Evolutionary conservation across 2,113 vertebrate genomes (phyloP).

Genomic region (Catharus fuscescens): DNA sequence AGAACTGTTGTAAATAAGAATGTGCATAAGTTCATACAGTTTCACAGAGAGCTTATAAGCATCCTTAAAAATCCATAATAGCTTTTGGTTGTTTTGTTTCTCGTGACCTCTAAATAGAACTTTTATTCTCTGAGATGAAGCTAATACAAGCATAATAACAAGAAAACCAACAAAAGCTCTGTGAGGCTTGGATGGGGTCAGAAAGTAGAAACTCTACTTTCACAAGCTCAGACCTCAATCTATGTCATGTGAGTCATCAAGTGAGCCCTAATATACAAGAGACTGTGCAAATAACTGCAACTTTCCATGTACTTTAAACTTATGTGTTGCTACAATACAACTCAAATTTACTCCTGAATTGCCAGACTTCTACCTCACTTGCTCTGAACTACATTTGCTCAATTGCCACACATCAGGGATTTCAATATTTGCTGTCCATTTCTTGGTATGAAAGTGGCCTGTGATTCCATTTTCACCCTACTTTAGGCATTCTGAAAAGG

Average conservation of each 20-base stretch:
- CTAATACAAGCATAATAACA: background rate
- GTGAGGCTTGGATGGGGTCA: background rate
- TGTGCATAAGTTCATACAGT: background rate
- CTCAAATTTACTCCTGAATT: background rate
- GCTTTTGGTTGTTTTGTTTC: background rate
- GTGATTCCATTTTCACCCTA: background rate
- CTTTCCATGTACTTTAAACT: background rate
- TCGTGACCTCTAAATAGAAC: background rate
- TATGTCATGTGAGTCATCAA: background rate
- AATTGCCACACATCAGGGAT: background rate
- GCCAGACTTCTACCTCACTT: background rate
- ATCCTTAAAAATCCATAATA: background rate
- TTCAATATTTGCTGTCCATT: rapidly evolving
- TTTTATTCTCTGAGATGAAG: background rate
- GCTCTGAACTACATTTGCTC: background rate
- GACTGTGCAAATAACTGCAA: background rate
- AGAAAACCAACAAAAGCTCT: background rate
- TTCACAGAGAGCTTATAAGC: background rate
- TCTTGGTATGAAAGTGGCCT: background rate
- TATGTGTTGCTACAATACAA: background rate
- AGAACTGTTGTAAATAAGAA: background rate
- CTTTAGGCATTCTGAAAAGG: background rate
- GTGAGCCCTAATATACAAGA: background rate
- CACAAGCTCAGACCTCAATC: background rate
- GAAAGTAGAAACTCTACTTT: background rate